A percentile compares a stretch with the other conserved stretches of the same genome.
Evolutionary conservation across 1,140 invertebrate species (phyloP).

Genomic region (Druon quercuslanigerum): DNA sequence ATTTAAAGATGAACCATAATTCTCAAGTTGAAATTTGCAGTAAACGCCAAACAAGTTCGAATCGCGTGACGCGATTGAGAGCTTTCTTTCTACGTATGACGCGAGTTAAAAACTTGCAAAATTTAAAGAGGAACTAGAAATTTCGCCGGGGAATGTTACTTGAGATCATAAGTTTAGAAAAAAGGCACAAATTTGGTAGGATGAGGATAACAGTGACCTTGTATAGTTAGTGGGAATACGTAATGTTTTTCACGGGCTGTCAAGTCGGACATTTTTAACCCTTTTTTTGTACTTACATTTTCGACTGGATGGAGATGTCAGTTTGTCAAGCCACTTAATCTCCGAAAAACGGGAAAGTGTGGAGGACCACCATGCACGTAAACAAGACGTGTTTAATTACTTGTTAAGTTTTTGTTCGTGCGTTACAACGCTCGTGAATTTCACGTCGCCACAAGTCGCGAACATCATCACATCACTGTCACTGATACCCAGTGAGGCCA

Average conservation of each 20-base stretch:
- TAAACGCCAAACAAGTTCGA: not conserved
- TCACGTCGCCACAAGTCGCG: not conserved
- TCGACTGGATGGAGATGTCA: slow-evolving; percentile 1
- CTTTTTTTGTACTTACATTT: slow-evolving; percentile 3
- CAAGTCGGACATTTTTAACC: slow-evolving; percentile 11
- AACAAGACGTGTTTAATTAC: not conserved
- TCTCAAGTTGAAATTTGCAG: not conserved
- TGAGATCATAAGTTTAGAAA: no score
- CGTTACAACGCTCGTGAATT: not conserved
- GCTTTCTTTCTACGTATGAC: no score
- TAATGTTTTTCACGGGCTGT: not conserved
- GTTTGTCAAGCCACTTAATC: not conserved
- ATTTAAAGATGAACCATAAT: slow-evolving; percentile 10
- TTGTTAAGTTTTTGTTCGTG: slow-evolving; percentile 10
- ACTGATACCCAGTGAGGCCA: not conserved
- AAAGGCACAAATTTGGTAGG: no score
- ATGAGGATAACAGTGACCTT: not conserved
- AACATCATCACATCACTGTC: not conserved
- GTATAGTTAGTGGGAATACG: not conserved
- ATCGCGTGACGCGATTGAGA: slow-evolving; percentile 1
- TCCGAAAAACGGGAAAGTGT: not conserved
- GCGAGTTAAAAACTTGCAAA: no score
- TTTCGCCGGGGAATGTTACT: no score
- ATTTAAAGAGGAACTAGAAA: no score
- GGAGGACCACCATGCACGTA: not conserved